Base-by-base conservation (phyloP, 2,797 vertebrate species). In the Loriculus beryllinus region DNA sequence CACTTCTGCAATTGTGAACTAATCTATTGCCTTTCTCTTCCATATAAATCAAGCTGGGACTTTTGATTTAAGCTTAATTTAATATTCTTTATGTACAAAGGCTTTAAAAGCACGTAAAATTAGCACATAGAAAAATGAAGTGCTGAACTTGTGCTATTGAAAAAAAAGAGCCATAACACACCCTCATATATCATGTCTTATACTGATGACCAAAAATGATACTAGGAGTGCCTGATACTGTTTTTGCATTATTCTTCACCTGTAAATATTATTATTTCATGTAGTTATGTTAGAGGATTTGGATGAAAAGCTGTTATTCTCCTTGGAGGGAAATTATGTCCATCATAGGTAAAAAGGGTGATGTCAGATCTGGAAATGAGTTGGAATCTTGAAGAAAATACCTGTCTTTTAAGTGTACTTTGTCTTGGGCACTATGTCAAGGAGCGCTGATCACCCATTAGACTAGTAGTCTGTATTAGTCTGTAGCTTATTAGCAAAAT, bases 41-140 rank as follows among this genome's bases (percentile, higher is more conserved):
- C 39, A 2, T 77, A 20, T 67, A 12, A 67, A 43, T 76, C 64
- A 70, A 39, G 7, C 4, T 71, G 33, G 11, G 67, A 70, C 13
- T 29, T 63, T 8, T 65, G 31, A 86, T 82, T 70, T 85, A 82
- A 48, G 14, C 70, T 91, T 77, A 35, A 84, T 67, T 76, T 60
- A 47, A 2, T 14, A 22, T 31, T 33, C 7, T 37, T 88, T 88
- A 60, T 56, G 9, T 52, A 31, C 16, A 54, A 88, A 69, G 18
- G 19, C 29, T 81, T 91, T 60, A 75, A 65, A 68, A 82, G 83
- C 29, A 75, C 7, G 45, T 64, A 57, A 88, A 92, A 94, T 71
- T 62, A 88, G 7, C 39, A 63, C 43, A 14, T 37, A 71, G n/a
- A 80, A 91, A 87, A 94, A 94, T 39, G 23, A 87, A 84, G 26